These are phyloP conservation scores for Acanthurus tractus DNA, from an alignment of 2,797 vertebrate species.

Conservation along the genomic window DNA sequence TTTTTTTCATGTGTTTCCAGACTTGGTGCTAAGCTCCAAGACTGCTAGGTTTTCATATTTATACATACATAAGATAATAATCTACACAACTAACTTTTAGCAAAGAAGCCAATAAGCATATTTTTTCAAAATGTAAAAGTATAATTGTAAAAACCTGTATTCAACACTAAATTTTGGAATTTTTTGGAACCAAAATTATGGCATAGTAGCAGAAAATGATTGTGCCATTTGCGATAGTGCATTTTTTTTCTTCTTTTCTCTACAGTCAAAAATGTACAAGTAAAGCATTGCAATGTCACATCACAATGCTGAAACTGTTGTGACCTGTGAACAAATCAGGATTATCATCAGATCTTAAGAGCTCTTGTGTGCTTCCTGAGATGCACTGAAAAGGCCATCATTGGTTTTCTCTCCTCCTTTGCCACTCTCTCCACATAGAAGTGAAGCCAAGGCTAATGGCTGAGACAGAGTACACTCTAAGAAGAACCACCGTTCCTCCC, in stretches of 20 bases:
- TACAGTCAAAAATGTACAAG: neutral
- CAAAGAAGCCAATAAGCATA: no score
- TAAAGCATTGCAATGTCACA: neutral
- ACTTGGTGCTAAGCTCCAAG: no score
- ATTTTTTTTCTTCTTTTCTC: neutral
- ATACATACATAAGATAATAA: no score
- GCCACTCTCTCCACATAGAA: neutral
- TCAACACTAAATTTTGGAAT: no score
- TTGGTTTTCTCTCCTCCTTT: neutral
- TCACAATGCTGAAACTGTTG: neutral
- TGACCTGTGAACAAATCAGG: neutral
- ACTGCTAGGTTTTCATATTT: no score
- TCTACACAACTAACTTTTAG: no score
- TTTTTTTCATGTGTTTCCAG: no score
- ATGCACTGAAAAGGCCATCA: constrained; percentile 15
- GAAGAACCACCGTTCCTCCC: neutral
- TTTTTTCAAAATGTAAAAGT: no score
- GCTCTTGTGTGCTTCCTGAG: neutral
- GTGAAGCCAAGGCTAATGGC: constrained; percentile 3
- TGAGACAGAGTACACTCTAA: neutral
- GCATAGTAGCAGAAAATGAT: no score
- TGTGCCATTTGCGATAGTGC: no score
- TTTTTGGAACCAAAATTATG: no score
- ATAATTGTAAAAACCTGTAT: no score
- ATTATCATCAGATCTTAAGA: constrained; percentile 1